Evolutionary conservation across 2,888 invertebrate species (phyloP).

Genomic region (Antitype chi): DNA sequence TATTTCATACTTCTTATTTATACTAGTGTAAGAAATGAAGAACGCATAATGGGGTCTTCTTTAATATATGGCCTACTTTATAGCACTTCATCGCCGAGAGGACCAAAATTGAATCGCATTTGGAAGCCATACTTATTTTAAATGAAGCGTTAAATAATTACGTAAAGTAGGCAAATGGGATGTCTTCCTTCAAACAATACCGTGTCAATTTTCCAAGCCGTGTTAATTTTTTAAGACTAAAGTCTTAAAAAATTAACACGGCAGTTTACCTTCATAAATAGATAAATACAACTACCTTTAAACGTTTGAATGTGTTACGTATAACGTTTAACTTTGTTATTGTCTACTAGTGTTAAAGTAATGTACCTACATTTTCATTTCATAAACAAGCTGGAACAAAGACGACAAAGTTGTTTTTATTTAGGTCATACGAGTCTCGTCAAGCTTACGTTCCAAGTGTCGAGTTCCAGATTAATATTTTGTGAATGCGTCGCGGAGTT

Average conservation of each 20-base stretch:
- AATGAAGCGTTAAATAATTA: constrained; percentile 61
- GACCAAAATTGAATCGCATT: constrained; percentile 70
- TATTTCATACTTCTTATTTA: constrained; percentile 18
- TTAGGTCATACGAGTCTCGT: constrained; percentile 78
- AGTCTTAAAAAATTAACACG: too few relatives aligned
- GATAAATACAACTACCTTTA: too few relatives aligned
- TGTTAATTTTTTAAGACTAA: too few relatives aligned
- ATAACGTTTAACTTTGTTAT: constrained; percentile 11
- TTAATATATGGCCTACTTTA: constrained; percentile 67
- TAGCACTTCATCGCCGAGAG: constrained; percentile 47
- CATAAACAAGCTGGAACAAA: constrained; percentile 80
- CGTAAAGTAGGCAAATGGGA: background rate
- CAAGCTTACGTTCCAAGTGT: constrained; percentile 75
- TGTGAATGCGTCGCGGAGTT: constrained; percentile 66
- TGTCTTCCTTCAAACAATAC: background rate
- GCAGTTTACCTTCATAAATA: too few relatives aligned
- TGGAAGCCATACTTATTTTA: constrained; percentile 52
- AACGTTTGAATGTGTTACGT: constrained; percentile 5
- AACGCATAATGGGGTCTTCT: constrained; percentile 50
- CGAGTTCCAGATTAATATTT: constrained; percentile 83
- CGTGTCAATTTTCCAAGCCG: background rate
- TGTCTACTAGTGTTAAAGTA: constrained; percentile 49
- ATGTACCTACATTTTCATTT: constrained; percentile 73
- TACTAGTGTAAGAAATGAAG: constrained; percentile 15
- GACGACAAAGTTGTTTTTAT: constrained; percentile 80